Evolutionary conservation across 2,888 invertebrate species (phyloP).

Genomic region (Drosophila quasianomalipes): DNA sequence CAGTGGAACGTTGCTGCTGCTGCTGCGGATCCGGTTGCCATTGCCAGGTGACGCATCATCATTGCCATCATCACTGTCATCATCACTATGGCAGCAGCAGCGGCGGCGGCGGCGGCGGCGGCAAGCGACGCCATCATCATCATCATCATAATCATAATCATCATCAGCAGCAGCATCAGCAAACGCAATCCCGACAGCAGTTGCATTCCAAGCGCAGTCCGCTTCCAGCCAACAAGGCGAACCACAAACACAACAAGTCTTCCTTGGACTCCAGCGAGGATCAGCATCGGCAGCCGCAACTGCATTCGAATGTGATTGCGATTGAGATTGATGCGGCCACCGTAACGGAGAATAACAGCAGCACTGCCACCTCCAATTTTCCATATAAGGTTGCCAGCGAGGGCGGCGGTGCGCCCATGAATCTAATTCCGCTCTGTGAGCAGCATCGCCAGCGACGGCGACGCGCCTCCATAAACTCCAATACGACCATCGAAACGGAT

Average conservation of each 20-base stretch:
- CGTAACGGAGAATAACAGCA: constrained; percentile 81
- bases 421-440: constrained; percentile 71
- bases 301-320: constrained; percentile 74
- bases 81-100: constrained; percentile 33
- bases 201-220: constrained; percentile 54
- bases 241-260: constrained; percentile 71
- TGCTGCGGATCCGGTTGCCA: constrained; percentile 51
- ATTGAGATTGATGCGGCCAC: constrained; percentile 84
- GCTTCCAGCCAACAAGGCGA: constrained; percentile 50
- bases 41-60: constrained; percentile 60
- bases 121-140: constrained; percentile 41
- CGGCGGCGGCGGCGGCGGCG: constrained; percentile 27
- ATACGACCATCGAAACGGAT: constrained; percentile 80
- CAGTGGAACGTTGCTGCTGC: constrained; percentile 47
- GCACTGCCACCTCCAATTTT: constrained; percentile 82
- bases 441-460: constrained; percentile 59
- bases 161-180: neutral
- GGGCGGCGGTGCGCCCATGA: constrained; percentile 68
- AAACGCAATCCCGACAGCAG: constrained; percentile 25
- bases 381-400: constrained; percentile 79
- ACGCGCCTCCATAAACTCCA: constrained; percentile 75
- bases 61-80: constrained; percentile 44
- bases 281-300: constrained; percentile 52
- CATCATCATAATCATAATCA: constrained; percentile 28
- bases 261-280: constrained; percentile 82